phyloP scores from a whole-genome alignment of 2,888 invertebrate species.

The Uropetala carovei region DNA sequence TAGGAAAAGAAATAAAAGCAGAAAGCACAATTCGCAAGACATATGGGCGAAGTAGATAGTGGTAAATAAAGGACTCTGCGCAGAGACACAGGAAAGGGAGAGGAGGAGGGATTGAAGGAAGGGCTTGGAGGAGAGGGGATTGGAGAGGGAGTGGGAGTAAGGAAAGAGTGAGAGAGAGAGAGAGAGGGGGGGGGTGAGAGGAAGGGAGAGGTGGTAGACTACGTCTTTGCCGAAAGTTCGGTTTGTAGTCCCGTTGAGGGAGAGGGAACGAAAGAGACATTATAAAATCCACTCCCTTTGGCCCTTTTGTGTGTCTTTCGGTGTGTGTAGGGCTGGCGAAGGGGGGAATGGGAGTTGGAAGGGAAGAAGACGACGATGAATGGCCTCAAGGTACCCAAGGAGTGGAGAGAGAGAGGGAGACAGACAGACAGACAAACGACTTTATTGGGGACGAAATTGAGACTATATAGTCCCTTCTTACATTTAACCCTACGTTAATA shows the following conservation, averaged over 20 bases:
- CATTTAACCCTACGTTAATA: too few relatives aligned
- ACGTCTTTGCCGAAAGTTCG: background rate
- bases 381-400: background rate
- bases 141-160: background rate
- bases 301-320: constrained; percentile 36
- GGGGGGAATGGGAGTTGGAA: background rate
- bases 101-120: background rate
- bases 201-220: too few relatives aligned
- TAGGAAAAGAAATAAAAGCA: too few relatives aligned
- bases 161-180: background rate
- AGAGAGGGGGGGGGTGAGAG: background rate
- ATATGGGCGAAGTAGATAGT: too few relatives aligned
- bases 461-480: too few relatives aligned
- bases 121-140: background rate
- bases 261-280: background rate
- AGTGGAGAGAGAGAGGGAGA: background rate
- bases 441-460: too few relatives aligned
- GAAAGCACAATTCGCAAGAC: too few relatives aligned
- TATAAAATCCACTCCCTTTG: constrained; percentile 34
- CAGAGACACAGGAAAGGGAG: too few relatives aligned
- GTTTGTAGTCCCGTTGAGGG: background rate
- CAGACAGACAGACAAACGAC: background rate
- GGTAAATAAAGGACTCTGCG: too few relatives aligned
- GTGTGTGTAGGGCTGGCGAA: background rate
- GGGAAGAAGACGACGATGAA: background rate